Base-by-base conservation (phyloP, 1,140 invertebrate species). In the Cherax quadricarinatus region DNA sequence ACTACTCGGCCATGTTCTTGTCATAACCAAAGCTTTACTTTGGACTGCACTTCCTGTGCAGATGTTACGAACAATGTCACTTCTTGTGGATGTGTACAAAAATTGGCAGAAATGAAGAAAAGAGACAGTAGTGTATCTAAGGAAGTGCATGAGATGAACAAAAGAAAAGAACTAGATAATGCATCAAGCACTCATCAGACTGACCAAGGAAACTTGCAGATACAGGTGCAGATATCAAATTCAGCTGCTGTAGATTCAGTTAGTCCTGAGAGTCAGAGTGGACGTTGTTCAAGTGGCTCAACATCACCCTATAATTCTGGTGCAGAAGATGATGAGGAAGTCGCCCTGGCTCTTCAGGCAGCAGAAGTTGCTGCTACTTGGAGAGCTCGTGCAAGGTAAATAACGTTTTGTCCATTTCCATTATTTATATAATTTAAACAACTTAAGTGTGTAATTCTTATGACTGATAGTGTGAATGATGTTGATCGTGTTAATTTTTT, bases 251-350 rank as follows among this genome's bases (percentile, higher is more conserved):
- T 75, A 12, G 70, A 75, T 75, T 60, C 88, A 10, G 57, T n/a
- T 10, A 83, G 53, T 16, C 70, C 73, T 12, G 75, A 70, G 30
- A 79, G 89, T 86, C 57, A 48, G 2, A 51, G 73, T 48, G 85
- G 80, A 30, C 73, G 57, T 60, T 89, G 88, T 70, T 93, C 92
- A 53, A 93, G 92, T 84, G 96, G 96, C 94, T 96, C 96, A 80
- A 97, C 97, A 3, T 98, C 97, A 80, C 98, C 97, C 86, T 97
- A 97, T 94, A 97, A 97, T 91, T 98, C 97, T 70, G 97, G 97
- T 93, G 97, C 97, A 94, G 97, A 97, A 86, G 98, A 98, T 95
- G 97, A 98, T 94, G 98, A 98, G 94, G 98, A 98, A 94, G 98
- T 98, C 86, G 97, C 98, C 0, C 95, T 98, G 41, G 98, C 98